Conservation (phyloP, 2,888 invertebrate genomes). For the Drosophila nr. perissopoda region DNA sequence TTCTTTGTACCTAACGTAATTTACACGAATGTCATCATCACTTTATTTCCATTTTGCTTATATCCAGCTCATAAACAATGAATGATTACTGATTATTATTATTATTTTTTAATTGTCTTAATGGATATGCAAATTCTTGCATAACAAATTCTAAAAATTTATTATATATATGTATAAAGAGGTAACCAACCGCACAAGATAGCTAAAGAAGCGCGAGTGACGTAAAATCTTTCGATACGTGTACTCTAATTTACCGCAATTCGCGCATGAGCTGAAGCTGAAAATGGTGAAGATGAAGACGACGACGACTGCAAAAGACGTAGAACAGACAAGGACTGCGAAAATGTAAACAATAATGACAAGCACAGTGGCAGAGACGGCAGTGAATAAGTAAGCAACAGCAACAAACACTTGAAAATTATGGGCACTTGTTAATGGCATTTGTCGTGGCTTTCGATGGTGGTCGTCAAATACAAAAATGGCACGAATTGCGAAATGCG, state of each 20-base stretch:
- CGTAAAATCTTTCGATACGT: neutral
- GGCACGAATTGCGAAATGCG: conserved; percentile 54
- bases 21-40: neutral
- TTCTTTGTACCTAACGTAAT: neutral
- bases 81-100: neutral
- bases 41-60: neutral
- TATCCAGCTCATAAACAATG: neutral
- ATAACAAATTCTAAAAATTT: neutral
- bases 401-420: conserved; percentile 5
- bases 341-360: conserved; percentile 6
- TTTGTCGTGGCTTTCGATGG: conserved; percentile 15
- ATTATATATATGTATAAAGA: neutral
- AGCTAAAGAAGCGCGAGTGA: neutral
- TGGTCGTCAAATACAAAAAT: conserved; percentile 32
- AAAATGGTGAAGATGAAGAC: neutral
- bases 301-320: conserved; percentile 11
- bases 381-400: neutral
- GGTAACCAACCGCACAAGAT: neutral
- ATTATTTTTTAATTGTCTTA: too few species aligned
- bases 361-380: neutral
- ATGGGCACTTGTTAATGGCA: conserved; percentile 32
- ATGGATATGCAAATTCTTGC: conserved; percentile 1
- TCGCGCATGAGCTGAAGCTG: conserved; percentile 28
- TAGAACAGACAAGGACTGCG: conserved; percentile 24
- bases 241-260: conserved; percentile 39